Base-by-base conservation (phyloP, 2,113 vertebrate genomes). In the Chloebia gouldiae region DNA sequence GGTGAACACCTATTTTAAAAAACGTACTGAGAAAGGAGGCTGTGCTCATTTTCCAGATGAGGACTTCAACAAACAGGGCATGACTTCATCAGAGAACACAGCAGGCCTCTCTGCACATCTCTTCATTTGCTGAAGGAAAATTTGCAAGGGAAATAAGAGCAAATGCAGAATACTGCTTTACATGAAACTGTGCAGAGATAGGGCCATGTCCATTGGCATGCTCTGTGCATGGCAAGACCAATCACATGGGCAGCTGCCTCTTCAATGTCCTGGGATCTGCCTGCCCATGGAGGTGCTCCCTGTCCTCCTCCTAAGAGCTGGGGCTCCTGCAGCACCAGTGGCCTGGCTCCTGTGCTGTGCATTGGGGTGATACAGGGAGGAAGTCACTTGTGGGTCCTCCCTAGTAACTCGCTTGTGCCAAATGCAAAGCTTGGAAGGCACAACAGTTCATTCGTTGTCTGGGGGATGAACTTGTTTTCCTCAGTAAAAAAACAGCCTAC, bases 161-260 rank as follows among this genome's bases (percentile, higher is more conserved):
- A 56, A 64, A 47, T 47, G 23, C 8, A 30, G 35, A 49, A 37
- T 21, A 8, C 27, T 72, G 15, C 47, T 61, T n/a, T 13, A 13
- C 28, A 44, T 63, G 24, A 33, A 24, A 18, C 23, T 60, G 45
- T 10, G 35, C 65, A 37, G 54, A 28, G 57, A 27, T 1, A 1
- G 2, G 11, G 40, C 49, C 7, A 0, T 2, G 3, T 31, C 64
- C 30, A 4, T 16, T 31, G 45, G 11, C n/a, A 9, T 21, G 23
- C 7, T 60, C 21, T 57, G 0, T 27, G 20, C 3, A 2, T 4
- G 17, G 49, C 16, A 42, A n/a, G 24, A 51, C 37, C 39, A 59
- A 4, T 17, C 6, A 15, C 14, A 5, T 0, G 2, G 33, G 15
- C 56, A 70, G 20, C 21, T 47, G 28, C 17, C 22, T 59, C 12